Evolutionary conservation across 92 coral and sea anemone species (phyloP), one percentile per base, ranked within the genome.

Genomic region (Micromussa lordhowensis): DNA sequence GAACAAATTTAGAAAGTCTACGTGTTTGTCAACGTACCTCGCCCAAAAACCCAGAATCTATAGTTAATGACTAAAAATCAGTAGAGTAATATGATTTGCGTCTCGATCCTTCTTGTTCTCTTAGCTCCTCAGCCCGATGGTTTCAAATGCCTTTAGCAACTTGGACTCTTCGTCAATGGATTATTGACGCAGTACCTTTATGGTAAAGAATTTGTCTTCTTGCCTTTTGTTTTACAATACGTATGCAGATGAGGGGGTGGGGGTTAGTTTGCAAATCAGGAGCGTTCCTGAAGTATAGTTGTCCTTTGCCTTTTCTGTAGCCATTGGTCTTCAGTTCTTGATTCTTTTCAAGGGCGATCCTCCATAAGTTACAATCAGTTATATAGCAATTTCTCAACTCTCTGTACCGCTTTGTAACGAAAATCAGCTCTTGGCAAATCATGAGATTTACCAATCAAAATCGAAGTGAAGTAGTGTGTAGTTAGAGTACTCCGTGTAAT

Each of bases 101-200:
- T 31, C 68, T 61, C 29, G 30, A 70, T 70, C 18, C 31, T 29
- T 32, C 75, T 70, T 70, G 8, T 10, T 68, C 26, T 29, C 57
- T 54, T 66, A 66, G 16, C 48, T 34, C 49, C 15, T n/a, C 54
- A 87, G 90, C 72, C 59, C 86, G 11, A 17, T 35, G 32, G 71
- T 87, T 51, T 87, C 86, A 68, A 66, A 80, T 80, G 64, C 86
- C 24, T 31, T 79, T 53, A 78, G 35, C 26, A 87, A 55, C 57
- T 32, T 87, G 78, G 86, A 87, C 15, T 34, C 58, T 21, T 51
- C 69, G 1, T 40, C 54, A 8, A 30, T 87, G 79, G 90, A 87
- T 34, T 28, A 18, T 38, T 87, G 90, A 86, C 77, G 79, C 34
- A 53, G 44, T 38, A 32, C 71, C 36, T 87, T 58, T 53, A 80